Conservation (phyloP, 2,797 vertebrate genomes). For the Pipistrellus nathusii region DNA sequence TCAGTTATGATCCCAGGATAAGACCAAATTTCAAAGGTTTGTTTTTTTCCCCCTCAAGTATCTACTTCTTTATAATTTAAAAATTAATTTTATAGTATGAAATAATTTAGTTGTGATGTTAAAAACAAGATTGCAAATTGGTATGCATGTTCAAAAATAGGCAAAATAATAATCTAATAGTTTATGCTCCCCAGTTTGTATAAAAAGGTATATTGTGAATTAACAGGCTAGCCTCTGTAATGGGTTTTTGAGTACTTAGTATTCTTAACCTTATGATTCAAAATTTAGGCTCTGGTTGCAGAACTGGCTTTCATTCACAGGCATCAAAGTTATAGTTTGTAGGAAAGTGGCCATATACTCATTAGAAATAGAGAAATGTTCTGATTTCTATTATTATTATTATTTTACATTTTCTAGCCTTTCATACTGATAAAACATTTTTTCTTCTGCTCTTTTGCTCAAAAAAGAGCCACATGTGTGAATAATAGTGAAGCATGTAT, state of each 20-base stretch:
- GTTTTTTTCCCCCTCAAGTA: constrained; percentile 39
- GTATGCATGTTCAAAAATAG: background rate
- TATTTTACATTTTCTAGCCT: background rate
- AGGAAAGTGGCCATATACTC: background rate
- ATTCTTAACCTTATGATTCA: constrained; percentile 35
- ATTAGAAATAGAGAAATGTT: background rate
- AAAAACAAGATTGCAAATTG: background rate
- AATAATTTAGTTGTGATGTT: background rate
- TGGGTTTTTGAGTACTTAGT: constrained; percentile 7
- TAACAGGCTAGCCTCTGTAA: background rate
- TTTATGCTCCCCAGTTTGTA: background rate
- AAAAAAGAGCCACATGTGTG: background rate
- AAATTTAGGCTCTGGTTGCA: constrained; percentile 17
- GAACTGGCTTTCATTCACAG: constrained; percentile 44
- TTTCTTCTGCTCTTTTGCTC: background rate
- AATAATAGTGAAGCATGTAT: background rate
- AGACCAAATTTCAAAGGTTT: constrained; percentile 99
- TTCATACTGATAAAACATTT: constrained; percentile 20
- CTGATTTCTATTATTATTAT: background rate
- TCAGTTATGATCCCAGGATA: constrained; percentile 98
- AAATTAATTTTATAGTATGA: background rate
- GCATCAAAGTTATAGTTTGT: constrained; percentile 12
- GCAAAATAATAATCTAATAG: constrained; percentile 1
- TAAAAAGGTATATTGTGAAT: background rate
- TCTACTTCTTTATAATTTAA: background rate